Evolutionary conservation across 2,113 vertebrate genomes (phyloP).

Genomic region (Perca schrenkii): DNA sequence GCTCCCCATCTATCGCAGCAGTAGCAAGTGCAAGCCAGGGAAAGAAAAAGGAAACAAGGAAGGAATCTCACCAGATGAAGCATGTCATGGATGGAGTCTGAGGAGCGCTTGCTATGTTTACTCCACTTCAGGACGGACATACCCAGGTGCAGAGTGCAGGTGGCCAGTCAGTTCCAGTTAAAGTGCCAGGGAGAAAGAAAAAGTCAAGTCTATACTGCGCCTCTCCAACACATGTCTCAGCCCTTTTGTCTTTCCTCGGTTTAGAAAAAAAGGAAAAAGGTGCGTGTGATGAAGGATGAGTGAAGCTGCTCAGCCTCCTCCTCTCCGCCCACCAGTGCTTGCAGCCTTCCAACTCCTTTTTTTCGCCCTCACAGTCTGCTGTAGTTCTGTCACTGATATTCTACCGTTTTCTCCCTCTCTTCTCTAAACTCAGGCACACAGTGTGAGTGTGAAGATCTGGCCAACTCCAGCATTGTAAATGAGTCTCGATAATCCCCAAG

Average conservation of each 20-base stretch:
- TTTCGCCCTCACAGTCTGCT: conserved; percentile 64
- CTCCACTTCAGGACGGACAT: conserved; percentile 85
- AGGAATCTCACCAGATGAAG: conserved; percentile 90
- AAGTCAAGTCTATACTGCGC: conserved; percentile 52
- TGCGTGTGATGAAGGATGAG: conserved; percentile 66
- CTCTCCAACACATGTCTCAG: conserved; percentile 55
- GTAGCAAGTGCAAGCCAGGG: conserved; percentile 12
- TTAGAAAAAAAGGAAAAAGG: conserved; percentile 35
- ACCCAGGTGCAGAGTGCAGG: conserved; percentile 34
- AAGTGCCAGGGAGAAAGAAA: conserved; percentile 35
- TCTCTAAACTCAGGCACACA: conserved; percentile 59
- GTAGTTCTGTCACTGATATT: conserved; percentile 61
- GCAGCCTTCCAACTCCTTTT: conserved; percentile 73
- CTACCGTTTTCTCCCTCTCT: conserved; percentile 31
- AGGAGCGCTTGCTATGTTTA: conserved; percentile 82
- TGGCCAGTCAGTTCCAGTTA: conserved; percentile 26
- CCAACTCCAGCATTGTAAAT: conserved; percentile 54
- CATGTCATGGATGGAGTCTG: conserved; percentile 88
- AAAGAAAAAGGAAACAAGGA: conserved; percentile 15
- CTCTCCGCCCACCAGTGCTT: conserved; percentile 75
- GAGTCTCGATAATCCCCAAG: conserved; percentile 44
- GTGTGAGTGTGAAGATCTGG: conserved; percentile 68
- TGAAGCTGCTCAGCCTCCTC: conserved; percentile 72
- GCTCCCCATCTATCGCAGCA: conserved; percentile 2
- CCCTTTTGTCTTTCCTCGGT: conserved; percentile 36